Evolutionary conservation across 2,113 vertebrate genomes (phyloP).

Genomic region (Tonatia bakeri): DNA sequence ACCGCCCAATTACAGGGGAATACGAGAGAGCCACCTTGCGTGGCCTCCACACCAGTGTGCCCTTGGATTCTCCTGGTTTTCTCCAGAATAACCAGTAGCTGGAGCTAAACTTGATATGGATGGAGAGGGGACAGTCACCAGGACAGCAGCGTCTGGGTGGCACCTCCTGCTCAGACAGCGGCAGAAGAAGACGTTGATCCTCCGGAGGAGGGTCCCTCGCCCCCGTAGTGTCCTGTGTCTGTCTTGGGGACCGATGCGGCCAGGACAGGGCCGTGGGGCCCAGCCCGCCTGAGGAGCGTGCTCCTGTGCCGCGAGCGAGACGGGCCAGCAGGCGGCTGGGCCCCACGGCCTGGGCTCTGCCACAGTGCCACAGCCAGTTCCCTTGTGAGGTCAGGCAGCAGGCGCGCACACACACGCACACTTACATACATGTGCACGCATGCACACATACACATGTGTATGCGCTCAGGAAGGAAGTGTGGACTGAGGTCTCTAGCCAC

Average conservation of each 20-base stretch:
- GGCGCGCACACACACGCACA: background rate
- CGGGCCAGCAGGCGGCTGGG: background rate
- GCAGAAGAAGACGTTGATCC: background rate
- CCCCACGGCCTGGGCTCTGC: background rate
- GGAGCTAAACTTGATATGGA: background rate
- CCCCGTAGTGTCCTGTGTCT: rapidly evolving
- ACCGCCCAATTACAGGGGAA: background rate
- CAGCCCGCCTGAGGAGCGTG: background rate
- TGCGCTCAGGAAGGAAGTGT: rapidly evolving
- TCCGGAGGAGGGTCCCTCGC: background rate
- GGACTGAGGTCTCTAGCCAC: background rate
- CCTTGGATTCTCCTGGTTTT: background rate
- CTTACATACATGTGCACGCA: background rate
- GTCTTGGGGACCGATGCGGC: background rate
- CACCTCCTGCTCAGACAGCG: background rate
- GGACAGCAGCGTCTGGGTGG: background rate
- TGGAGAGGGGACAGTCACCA: background rate
- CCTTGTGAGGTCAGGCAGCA: background rate
- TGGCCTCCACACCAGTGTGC: background rate
- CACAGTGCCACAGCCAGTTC: background rate
- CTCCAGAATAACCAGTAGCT: background rate
- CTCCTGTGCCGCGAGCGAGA: background rate
- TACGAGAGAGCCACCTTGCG: background rate
- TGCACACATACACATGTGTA: background rate
- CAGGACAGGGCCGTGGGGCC: background rate